A percentile compares a stretch with the other conserved stretches of the same genome.
phyloP scores from a whole-genome alignment of 2,888 invertebrate genomes.

The Sinodicranocentrus sp. region DNA sequence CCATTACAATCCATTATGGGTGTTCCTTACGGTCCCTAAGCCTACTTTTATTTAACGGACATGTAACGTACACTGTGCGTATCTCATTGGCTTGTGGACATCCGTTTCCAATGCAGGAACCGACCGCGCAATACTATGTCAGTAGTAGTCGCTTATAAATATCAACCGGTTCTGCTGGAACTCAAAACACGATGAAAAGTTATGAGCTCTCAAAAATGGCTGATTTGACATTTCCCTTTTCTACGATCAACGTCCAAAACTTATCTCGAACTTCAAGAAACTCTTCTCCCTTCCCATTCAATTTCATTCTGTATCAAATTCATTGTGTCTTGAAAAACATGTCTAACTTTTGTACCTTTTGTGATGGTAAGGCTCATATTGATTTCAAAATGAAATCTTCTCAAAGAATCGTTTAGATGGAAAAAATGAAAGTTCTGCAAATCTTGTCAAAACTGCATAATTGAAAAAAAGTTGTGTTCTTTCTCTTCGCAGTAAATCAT shows the following conservation, averaged over 20 bases:
- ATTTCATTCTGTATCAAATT: conserved; percentile 3
- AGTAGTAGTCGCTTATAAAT: neutral
- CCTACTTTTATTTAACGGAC: conserved; percentile 16
- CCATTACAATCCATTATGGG: conserved; percentile 55
- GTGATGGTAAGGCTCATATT: no score
- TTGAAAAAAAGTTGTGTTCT: no score
- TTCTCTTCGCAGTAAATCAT: no score
- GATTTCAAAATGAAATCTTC: no score
- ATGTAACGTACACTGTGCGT: conserved; percentile 18
- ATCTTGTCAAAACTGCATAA: no score
- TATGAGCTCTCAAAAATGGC: conserved; percentile 60
- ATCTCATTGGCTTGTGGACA: no score
- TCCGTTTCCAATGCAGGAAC: neutral
- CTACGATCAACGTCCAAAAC: conserved; percentile 18
- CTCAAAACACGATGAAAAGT: conserved; percentile 47
- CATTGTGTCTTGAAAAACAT: no score
- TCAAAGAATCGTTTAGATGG: no score
- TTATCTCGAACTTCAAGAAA: neutral
- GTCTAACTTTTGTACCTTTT: no score
- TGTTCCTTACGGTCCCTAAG: conserved; percentile 42
- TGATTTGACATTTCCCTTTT: conserved; percentile 57
- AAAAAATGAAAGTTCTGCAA: no score
- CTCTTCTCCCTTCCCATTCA: neutral
- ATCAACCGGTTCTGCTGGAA: conserved; percentile 20
- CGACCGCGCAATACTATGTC: neutral